Evolutionary conservation across 2,888 invertebrate species (phyloP), one percentile per base, ranked within the genome.

Genomic region (Polydesmus complanatus): DNA sequence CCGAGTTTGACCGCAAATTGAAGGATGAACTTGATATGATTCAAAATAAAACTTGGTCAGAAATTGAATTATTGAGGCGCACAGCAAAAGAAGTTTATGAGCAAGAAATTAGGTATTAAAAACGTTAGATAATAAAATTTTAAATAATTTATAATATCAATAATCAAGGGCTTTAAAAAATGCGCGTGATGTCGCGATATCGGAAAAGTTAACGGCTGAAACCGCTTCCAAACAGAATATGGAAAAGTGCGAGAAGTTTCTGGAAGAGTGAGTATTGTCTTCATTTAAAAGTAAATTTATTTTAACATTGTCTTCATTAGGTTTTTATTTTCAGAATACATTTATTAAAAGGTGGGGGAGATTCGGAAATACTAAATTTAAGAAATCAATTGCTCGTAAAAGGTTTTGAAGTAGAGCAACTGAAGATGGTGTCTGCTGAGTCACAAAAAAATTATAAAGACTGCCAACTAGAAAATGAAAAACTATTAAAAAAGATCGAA

Each of bases 401-500:
- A 64, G 64, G 69, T n/a, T 73, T 74, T 66, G 74, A 74, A 60
- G 59, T 68, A 8, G 73, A 74, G 64, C 65, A 73, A 53, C 64
- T 69, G 22, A 70, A 71, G 61, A 66, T 74, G 63, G 66, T 74
- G 2, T 68, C 72, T 58, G 72, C 73, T 57, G 74, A 74, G 62
- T 70, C 72, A 8, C 65, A 70, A 47, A 68, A 68, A 56, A 72
- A 71, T 49, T 65, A 72, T 47, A 71, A 70, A 58, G 70, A 72
- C 56, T 64, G 66, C 54, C 70, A 73, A 59, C 62, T 73, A 27
- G 73, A 73, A 25, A 68, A 70, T 47, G 74, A 74, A 60, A 73
- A 73, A 64, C 64, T 72, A 27, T 69, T 71, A 61, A 73, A 73
- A 65, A 74, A 74, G 65, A 63, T 68, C 3, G 73, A 74, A 69